phyloP scores from a whole-genome alignment of 2,888 invertebrate species.

The Mystacides longicornis region DNA sequence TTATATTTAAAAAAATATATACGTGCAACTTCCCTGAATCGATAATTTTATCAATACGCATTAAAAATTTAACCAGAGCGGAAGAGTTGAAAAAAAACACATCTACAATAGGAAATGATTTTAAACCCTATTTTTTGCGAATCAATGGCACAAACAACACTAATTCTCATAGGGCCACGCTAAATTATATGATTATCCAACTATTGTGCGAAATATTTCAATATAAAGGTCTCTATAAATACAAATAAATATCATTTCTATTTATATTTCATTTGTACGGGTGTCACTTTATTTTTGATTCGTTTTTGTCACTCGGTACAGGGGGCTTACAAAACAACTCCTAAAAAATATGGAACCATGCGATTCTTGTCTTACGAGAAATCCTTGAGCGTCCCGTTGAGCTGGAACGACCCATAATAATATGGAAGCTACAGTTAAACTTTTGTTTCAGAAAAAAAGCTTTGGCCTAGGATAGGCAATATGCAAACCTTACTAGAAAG shows the following conservation, averaged over 20 bases:
- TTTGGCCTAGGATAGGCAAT: no score
- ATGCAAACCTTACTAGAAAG: no score
- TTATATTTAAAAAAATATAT: no score
- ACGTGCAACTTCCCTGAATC: no score
- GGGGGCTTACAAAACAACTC: background rate
- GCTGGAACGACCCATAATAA: no score
- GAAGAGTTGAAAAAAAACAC: conserved; percentile 11
- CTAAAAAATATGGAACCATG: background rate
- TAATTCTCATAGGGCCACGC: conserved; percentile 24
- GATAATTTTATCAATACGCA: no score
- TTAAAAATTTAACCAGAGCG: background rate
- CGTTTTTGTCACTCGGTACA: conserved; percentile 6
- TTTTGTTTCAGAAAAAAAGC: no score
- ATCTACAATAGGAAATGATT: conserved; percentile 1
- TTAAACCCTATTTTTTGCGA: conserved; percentile 18
- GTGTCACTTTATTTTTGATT: conserved; percentile 21
- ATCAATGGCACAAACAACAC: conserved; percentile 20
- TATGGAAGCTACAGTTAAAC: background rate
- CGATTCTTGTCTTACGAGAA: no score
- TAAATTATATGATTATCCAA: conserved; percentile 26
- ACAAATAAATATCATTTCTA: conserved; percentile 26
- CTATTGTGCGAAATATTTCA: conserved; percentile 21
- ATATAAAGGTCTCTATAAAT: conserved; percentile 23
- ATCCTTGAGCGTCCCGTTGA: no score
- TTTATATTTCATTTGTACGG: conserved; percentile 19